Percentiles rank a stretch among this genome's conserved stretches.
Evolutionary conservation across 2,888 invertebrate genomes (phyloP).

Genomic region (Acleris laterana): DNA sequence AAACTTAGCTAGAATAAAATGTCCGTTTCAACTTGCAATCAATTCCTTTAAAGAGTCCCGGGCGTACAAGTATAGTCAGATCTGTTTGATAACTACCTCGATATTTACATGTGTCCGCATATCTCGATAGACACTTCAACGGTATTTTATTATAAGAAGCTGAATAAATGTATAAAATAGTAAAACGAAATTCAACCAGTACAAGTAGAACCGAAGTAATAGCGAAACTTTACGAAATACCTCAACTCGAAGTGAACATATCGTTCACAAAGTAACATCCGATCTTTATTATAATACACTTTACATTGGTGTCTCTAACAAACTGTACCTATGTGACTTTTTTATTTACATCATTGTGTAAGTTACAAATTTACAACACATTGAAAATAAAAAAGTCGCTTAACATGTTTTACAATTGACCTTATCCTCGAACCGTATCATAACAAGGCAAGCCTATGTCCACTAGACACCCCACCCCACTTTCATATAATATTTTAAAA

Average conservation of each 20-base stretch:
- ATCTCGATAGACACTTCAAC: too few species aligned
- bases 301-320: not conserved
- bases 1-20: slow-evolving; percentile 49
- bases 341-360: slow-evolving; percentile 17
- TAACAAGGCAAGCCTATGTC: slow-evolving; percentile 32
- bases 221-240: too few species aligned
- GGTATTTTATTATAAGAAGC: too few species aligned
- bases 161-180: too few species aligned
- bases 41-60: slow-evolving; percentile 38
- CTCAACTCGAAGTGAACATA: too few species aligned
- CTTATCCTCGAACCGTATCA: slow-evolving; percentile 27
- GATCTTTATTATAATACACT: too few species aligned
- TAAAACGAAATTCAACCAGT: too few species aligned
- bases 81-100: slow-evolving; percentile 8
- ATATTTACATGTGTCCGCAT: too few species aligned
- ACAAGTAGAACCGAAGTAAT: too few species aligned
- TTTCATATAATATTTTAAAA: slow-evolving; percentile 6
- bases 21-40: slow-evolving; percentile 37
- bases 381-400: slow-evolving; percentile 25
- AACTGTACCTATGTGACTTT: not conserved
- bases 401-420: slow-evolving; percentile 36
- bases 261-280: too few species aligned
- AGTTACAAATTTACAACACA: slow-evolving; percentile 7
- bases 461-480: slow-evolving; percentile 6
- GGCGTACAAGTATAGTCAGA: slow-evolving; percentile 15